phyloP scores from a whole-genome alignment of 1,140 invertebrate genomes.

The Andricus grossulariae region DNA sequence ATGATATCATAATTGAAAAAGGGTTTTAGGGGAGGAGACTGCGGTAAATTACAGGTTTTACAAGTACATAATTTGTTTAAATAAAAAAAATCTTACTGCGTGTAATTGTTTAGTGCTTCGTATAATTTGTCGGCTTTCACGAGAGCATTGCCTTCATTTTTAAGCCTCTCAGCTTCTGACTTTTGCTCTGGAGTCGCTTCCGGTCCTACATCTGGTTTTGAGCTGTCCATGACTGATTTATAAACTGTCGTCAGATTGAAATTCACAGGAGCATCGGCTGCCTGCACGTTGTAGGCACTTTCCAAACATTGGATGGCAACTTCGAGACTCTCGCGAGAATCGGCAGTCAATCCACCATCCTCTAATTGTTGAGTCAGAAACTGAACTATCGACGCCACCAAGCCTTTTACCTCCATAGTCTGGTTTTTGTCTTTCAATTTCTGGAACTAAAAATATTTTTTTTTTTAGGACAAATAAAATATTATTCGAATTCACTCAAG shows the following conservation, averaged over 20 bases:
- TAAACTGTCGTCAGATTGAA: conserved; percentile 73
- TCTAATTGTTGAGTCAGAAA: conserved; percentile 72
- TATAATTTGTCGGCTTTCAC: conserved; percentile 89
- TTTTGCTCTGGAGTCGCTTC: conserved; percentile 77
- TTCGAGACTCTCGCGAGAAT: conserved; percentile 88
- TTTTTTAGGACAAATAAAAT: no score
- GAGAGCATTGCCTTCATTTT: conserved; percentile 90
- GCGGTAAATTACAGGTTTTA: neutral
- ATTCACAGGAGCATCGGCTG: conserved; percentile 72
- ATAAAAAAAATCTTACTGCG: conserved; percentile 77
- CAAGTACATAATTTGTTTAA: conserved; percentile 29
- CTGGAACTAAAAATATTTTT: no score
- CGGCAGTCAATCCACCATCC: conserved; percentile 73
- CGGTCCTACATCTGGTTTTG: conserved; percentile 37
- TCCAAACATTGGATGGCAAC: conserved; percentile 91
- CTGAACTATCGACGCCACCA: conserved; percentile 70
- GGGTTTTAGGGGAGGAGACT: neutral
- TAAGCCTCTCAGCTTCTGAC: conserved; percentile 84
- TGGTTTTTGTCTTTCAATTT: no score
- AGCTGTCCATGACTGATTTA: conserved; percentile 71
- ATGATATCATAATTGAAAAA: no score
- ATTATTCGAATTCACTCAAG: no score
- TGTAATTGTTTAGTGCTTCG: conserved; percentile 89
- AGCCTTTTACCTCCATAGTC: conserved; percentile 66
- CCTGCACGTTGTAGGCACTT: conserved; percentile 83